phyloP scores from a whole-genome alignment of 30 jellyfish, hydroid and myxozoan species.

The Hydra vulgaris region DNA sequence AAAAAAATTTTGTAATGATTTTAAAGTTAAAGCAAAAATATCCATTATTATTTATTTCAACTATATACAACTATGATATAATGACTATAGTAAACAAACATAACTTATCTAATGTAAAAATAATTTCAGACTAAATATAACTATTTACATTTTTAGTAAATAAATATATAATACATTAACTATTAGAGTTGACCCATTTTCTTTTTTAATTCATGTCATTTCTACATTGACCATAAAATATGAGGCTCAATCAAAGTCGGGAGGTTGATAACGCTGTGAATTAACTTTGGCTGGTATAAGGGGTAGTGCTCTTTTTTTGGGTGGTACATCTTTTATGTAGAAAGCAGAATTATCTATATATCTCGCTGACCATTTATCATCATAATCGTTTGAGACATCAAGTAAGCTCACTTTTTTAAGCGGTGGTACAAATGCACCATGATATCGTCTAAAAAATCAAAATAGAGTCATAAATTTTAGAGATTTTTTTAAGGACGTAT shows the following conservation, averaged over 20 bases:
- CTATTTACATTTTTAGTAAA: no score
- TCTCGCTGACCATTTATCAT: conserved; percentile 83
- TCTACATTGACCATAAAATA: not conserved
- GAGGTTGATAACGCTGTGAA: conserved; percentile 80
- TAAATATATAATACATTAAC: no score
- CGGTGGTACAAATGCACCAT: conserved; percentile 91
- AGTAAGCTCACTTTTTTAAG: conserved; percentile 43
- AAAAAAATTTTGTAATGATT: no score
- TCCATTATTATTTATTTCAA: no score
- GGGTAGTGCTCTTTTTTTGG: conserved; percentile 92
- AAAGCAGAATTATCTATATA: conserved; percentile 74
- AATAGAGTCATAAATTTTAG: no score
- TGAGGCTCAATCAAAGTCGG: conserved; percentile 50
- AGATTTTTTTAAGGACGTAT: no score
- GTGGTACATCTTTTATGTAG: conserved; percentile 90
- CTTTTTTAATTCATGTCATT: not conserved
- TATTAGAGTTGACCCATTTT: not conserved
- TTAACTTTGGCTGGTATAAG: conserved; percentile 67
- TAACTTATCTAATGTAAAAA: no score
- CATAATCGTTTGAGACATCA: conserved; percentile 72
- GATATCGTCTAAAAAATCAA: conserved; percentile 69
- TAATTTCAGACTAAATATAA: no score
- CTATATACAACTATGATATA: no score
- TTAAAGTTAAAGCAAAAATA: no score
- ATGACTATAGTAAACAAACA: no score